Evolutionary conservation across 2,888 invertebrate genomes (phyloP).

Genomic region (Philonicus albiceps): DNA sequence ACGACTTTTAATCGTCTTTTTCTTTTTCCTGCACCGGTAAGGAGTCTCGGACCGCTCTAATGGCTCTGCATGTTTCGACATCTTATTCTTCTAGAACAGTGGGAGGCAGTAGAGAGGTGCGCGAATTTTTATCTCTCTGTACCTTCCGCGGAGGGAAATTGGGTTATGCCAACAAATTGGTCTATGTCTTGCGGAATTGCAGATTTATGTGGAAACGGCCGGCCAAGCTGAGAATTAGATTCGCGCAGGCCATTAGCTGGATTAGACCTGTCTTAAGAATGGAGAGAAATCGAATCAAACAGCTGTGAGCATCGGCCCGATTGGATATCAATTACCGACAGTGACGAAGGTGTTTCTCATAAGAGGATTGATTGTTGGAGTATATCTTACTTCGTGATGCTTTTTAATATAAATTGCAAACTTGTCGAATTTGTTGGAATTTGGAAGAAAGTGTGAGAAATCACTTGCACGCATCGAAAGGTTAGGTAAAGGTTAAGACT

Average conservation of each 20-base stretch:
- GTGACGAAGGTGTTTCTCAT: neutral
- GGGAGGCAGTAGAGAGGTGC: neutral
- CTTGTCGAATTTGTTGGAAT: neutral
- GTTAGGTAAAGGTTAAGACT: neutral
- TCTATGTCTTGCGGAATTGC: neutral
- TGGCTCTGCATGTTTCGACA: neutral
- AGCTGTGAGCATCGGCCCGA: neutral
- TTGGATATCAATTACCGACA: neutral
- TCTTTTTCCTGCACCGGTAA: neutral
- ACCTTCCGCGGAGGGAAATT: neutral
- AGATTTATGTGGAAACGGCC: neutral
- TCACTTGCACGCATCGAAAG: neutral
- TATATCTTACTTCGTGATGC: neutral
- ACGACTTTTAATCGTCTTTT: neutral
- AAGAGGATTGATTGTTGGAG: neutral
- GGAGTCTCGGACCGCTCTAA: neutral
- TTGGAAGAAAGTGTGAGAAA: slow-evolving; percentile 7
- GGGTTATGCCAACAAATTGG: slow-evolving; percentile 15
- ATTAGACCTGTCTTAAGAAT: neutral
- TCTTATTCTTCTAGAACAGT: slow-evolving; percentile 14
- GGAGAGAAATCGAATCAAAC: neutral
- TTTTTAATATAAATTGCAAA: neutral
- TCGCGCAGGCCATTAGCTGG: neutral
- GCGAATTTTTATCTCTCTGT: neutral
- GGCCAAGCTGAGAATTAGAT: neutral